A percentile compares a stretch with the other conserved stretches of the same genome.
Conservation (phyloP, 2,113 vertebrate species). For the Ceyx margarethae region DNA sequence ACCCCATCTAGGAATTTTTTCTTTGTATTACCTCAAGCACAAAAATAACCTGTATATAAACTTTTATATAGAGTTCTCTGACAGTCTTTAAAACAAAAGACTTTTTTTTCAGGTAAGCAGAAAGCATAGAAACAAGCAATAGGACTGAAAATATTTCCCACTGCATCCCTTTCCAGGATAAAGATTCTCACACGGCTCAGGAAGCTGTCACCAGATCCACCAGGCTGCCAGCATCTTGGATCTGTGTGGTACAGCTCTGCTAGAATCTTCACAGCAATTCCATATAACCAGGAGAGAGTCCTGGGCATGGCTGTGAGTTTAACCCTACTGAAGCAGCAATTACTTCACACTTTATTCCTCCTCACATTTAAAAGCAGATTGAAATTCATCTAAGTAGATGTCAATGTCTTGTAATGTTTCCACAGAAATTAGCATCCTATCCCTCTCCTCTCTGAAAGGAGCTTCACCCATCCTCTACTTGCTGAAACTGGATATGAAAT, state of each 20-base stretch:
- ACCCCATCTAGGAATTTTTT: not conserved
- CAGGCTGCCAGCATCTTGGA: not conserved
- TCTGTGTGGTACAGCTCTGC: not conserved
- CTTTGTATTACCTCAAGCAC: not conserved
- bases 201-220: not conserved
- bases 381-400: not conserved
- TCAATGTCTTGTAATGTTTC: not conserved
- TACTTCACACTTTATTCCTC: not conserved
- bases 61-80: not conserved
- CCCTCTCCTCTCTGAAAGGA: not conserved
- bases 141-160: not conserved
- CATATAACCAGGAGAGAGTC: not conserved
- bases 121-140: not conserved
- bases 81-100: not conserved
- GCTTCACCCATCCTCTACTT: not conserved
- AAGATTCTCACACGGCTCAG: not conserved
- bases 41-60: not conserved
- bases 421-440: not conserved
- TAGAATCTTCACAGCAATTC: not conserved
- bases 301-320: not conserved
- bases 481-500: not conserved
- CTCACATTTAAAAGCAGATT: not conserved
- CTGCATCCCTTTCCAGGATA: not conserved
- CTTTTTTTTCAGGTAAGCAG: not conserved
- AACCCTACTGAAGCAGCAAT: not conserved